A percentile compares a stretch with the other conserved stretches of the same genome.
phyloP scores from a whole-genome alignment of 37 sponge, comb jelly and placozoan species.

The Ianthella basta region DNA sequence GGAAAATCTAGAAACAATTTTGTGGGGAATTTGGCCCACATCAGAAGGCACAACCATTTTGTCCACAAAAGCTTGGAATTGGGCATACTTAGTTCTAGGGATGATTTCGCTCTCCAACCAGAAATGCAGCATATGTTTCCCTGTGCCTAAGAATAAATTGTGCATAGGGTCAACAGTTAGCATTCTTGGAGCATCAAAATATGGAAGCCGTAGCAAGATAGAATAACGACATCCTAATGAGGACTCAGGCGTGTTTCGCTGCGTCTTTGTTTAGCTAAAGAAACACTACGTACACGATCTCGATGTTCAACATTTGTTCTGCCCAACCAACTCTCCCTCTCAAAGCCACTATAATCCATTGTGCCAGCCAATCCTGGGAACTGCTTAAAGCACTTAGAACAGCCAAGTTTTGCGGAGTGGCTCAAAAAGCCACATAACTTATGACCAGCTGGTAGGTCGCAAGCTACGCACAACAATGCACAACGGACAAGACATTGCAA shows the following conservation, averaged over 20 bases:
- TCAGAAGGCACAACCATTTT: constrained; percentile 41
- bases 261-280: neutral
- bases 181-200: neutral
- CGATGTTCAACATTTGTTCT: neutral
- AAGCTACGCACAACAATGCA: constrained; percentile 31
- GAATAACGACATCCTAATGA: neutral
- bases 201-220: neutral
- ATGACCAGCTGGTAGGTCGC: neutral
- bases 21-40: constrained; percentile 57
- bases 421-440: neutral
- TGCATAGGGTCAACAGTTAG: constrained; percentile 38
- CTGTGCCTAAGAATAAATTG: constrained; percentile 31
- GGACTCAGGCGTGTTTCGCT: neutral
- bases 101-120: constrained; percentile 19
- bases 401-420: neutral
- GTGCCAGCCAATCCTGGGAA: neutral
- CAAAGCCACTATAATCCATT: neutral
- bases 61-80: constrained; percentile 13
- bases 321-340: neutral
- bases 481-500: constrained; percentile 7
- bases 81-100: neutral
- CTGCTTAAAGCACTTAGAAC: neutral
- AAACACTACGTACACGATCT: neutral
- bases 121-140: constrained; percentile 7
- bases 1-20: constrained; percentile 35